Evolutionary conservation across 2,797 vertebrate genomes (phyloP), one percentile per base, ranked within the genome.

Genomic region (Gadopsis marmoratus): DNA sequence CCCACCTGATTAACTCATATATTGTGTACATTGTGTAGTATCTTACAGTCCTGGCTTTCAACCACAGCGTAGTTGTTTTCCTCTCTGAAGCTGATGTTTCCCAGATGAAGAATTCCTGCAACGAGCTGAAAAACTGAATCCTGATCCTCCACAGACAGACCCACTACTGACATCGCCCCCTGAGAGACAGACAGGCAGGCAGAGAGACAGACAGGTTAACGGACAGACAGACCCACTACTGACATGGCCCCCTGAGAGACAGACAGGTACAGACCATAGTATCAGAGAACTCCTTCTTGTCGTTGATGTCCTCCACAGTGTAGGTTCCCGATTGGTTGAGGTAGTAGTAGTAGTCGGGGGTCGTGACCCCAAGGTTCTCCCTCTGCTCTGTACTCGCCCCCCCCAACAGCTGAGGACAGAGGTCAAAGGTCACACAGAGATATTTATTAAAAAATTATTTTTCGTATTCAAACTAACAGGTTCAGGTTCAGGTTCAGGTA

Each of bases 241-340:
- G 35, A 5, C 35, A 35, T 35, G 4, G 35, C 5, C 35, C 35
- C 35, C 7, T 35, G 35, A 47, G 2, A 83, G 61, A 67, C 59
- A 62, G 54, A 33, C 33, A 10, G 29, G 31, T 61, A 74, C 91
- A 50, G 63, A 97, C 96, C 96, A 96, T 91, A 0, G 96, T 97
- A 9, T 96, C 96, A 0, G 77, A 48, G 60, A 96, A 97, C 10
- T 96, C 96, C 82, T 94, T 94, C 70, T 92, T 94, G 93, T 97
- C 96, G 1, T 94, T 89, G 26, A 96, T 43, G 4, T 96, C 96
- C 0, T 97, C 96, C 82, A 97, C 96, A 0, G 93, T 95, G 89
- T 94, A 97, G 17, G 95, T 94, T 14, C 91, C 94, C 2, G 96
- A 96, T 65, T 97, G 96, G 90, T 97, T 97, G 78, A 97, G 94